Percentiles rank a stretch among this genome's conserved stretches.
Evolutionary conservation across 1,140 invertebrate genomes (phyloP).

Genomic region (Palaemon carinicauda): DNA sequence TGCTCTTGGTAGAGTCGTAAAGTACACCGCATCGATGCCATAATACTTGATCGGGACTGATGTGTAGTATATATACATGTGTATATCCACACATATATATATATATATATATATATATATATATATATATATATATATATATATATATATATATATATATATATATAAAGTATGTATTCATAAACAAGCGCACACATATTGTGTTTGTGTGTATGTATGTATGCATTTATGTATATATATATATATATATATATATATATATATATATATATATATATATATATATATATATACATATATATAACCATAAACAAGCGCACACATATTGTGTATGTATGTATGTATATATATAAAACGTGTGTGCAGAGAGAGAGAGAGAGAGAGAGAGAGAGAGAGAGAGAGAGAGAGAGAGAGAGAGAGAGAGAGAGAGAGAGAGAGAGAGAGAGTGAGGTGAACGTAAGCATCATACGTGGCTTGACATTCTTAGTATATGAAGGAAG

Average conservation of each 20-base stretch:
- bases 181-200: background rate
- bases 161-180: background rate
- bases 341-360: too few species aligned
- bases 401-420: slow-evolving; percentile 13
- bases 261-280: background rate
- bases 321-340: too few species aligned
- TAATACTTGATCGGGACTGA: background rate
- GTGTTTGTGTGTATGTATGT: background rate
- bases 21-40: background rate
- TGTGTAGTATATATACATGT: background rate
- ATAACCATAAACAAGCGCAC: too few species aligned
- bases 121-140: background rate
- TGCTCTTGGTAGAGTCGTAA: background rate
- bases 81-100: background rate
- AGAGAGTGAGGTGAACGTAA: too few species aligned
- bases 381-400: background rate
- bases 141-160: background rate
- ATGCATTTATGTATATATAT: background rate
- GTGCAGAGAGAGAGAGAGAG: too few species aligned
- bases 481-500: too few species aligned
- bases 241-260: background rate
- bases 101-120: background rate
- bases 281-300: too few species aligned
- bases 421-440: slow-evolving; percentile 1
- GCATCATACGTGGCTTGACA: too few species aligned